Evolutionary conservation across 2,888 invertebrate species (phyloP).

Genomic region (Marronus borbonicus): DNA sequence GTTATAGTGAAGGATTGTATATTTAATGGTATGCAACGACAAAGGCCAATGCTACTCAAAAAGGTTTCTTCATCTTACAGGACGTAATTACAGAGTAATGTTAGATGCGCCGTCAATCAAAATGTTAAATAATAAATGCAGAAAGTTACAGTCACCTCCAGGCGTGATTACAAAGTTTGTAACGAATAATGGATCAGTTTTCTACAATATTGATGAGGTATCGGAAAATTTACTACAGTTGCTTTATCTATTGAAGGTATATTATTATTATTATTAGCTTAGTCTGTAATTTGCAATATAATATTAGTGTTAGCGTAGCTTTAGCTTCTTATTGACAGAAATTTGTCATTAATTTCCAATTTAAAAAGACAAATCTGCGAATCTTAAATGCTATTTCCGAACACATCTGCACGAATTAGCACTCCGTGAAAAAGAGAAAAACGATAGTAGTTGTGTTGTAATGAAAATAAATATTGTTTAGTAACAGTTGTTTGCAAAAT

Average conservation of each 20-base stretch:
- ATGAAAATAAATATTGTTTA: constrained; percentile 37
- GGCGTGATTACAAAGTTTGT: constrained; percentile 19
- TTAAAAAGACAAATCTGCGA: neutral
- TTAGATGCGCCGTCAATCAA: constrained; percentile 15
- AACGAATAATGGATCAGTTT: neutral
- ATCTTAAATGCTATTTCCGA: neutral
- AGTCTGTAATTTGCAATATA: no score
- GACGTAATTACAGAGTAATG: constrained; percentile 3
- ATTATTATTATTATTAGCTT: no score
- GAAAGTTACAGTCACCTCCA: neutral
- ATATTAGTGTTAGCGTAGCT: no score
- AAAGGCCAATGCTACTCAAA: neutral
- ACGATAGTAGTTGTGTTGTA: constrained; percentile 23
- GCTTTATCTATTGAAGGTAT: no score
- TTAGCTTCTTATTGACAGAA: no score
- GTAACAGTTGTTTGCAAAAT: constrained; percentile 34
- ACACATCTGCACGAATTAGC: neutral
- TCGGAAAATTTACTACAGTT: no score
- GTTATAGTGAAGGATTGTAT: neutral
- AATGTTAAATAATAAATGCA: constrained; percentile 23
- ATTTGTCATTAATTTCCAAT: no score
- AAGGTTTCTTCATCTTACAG: neutral
- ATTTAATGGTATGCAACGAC: neutral
- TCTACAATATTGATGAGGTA: neutral
- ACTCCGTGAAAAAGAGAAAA: constrained; percentile 2